A percentile compares a stretch with the other conserved stretches of the same genome.
Evolutionary conservation across 1,140 invertebrate species (phyloP).

Genomic region (Cotesia glomerata): DNA sequence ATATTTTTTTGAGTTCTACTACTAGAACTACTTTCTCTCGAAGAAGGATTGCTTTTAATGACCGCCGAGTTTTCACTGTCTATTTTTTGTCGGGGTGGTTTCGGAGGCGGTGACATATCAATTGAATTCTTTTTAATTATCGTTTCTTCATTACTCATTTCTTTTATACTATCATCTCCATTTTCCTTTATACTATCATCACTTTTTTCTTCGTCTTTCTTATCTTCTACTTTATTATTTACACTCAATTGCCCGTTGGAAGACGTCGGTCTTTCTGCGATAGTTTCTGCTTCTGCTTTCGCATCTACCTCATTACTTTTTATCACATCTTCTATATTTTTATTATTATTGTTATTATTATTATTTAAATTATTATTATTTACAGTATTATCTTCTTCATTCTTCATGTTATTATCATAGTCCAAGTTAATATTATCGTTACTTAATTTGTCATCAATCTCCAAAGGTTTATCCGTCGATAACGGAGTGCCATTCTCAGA

Average conservation of each 20-base stretch:
- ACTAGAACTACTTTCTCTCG: background rate
- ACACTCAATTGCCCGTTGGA: slow-evolving; percentile 10
- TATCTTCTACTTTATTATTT: background rate
- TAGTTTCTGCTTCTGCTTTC: slow-evolving; percentile 1
- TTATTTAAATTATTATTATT: slow-evolving; percentile 1
- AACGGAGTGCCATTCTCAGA: no score
- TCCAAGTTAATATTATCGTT: background rate
- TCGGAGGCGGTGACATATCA: slow-evolving; percentile 39
- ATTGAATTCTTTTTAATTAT: slow-evolving; percentile 24
- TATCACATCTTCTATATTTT: background rate
- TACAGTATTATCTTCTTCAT: slow-evolving; percentile 1
- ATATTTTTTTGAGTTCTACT: no score
- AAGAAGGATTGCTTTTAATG: background rate
- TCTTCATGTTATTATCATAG: background rate
- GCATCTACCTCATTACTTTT: background rate
- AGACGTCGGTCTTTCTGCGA: slow-evolving; percentile 24
- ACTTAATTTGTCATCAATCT: no score
- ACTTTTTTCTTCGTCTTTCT: background rate
- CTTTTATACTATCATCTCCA: no score
- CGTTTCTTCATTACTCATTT: slow-evolving; percentile 5
- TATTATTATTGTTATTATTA: background rate
- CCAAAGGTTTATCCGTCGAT: background rate
- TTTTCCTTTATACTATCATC: slow-evolving; percentile 4
- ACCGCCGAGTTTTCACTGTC: slow-evolving; percentile 24
- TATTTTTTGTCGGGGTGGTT: slow-evolving; percentile 45